These are phyloP conservation scores for Haemorhous mexicanus DNA, from an alignment of 2,113 vertebrate species.

Conservation along the genomic window DNA sequence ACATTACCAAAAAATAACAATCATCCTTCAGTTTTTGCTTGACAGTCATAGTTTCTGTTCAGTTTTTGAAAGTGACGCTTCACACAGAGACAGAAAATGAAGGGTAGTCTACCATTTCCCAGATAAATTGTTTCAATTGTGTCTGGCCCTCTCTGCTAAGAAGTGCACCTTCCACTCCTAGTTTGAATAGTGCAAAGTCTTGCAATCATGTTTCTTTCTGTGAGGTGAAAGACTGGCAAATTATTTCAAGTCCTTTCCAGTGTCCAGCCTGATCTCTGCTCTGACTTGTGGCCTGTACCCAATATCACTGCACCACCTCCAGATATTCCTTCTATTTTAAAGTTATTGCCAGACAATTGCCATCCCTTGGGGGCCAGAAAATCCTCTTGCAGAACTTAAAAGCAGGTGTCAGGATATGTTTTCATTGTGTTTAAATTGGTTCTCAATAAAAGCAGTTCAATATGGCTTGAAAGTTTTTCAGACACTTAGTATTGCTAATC, in stretches of 20 bases:
- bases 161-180: not conserved
- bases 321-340: not conserved
- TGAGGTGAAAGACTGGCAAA: not conserved
- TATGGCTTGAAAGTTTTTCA: not conserved
- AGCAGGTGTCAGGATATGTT: not conserved
- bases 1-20: not conserved
- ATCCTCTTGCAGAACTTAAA: not conserved
- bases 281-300: not conserved
- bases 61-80: not conserved
- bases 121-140: not conserved
- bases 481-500: not conserved
- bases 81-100: not conserved
- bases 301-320: not conserved
- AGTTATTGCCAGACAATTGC: not conserved
- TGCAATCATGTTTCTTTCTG: not conserved
- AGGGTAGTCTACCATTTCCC: not conserved
- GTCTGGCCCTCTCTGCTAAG: not conserved
- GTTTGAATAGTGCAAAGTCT: not conserved
- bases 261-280: not conserved
- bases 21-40: not conserved
- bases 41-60: not conserved
- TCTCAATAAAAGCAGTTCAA: not conserved
- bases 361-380: not conserved
- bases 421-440: not conserved
- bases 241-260: not conserved